Base-by-base conservation (phyloP, 2,113 vertebrate genomes). In the Mystacornis crossleyi region DNA sequence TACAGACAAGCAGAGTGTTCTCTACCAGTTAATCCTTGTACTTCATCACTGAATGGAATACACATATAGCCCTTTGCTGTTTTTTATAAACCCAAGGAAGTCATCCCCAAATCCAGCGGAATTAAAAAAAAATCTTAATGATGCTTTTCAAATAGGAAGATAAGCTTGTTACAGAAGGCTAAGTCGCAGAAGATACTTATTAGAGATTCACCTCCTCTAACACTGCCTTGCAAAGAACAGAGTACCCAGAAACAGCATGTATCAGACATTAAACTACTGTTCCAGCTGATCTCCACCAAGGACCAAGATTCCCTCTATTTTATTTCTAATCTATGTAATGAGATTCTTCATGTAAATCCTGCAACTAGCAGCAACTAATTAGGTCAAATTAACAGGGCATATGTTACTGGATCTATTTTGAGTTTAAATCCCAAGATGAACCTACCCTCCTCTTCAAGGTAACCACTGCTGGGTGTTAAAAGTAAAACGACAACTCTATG, bases 341-440 rank as follows among this genome's bases (percentile, higher is more conserved):
- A 84, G 95, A 96, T 97, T 96, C 94, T 93, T 93, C 81, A 53
- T 3, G 1, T 95, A 94, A 95, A 51, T 95, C 90, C 79, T 92
- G 69, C 74, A 91, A 94, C 86, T 34, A 75, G 43, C 77, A 93
- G 82, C 79, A 80, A 77, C 66, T 94, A 97, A 96, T 97, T 97
- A 96, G 97, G 90, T 97, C 95, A 96, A 96, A 96, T 97, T 96
- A 97, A 65, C 54, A 65, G 90, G 89, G 95, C 95, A 81, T 86
- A 95, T 93, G 93, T 84, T 94, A 70, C 81, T 40, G 50, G 64
- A 36, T 84, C 97, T 97, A 80, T 96, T 96, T 86, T 86, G 78
- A 97, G 55, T 53, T 82, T 90, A 92, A 95, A 72, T 77, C 64
- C 61, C 69, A 67, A 89, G 69, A 90, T 20, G 45, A 51, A 97